Evolutionary conservation across 2,888 invertebrate genomes (phyloP).

Genomic region (Tetropium fuscum): DNA sequence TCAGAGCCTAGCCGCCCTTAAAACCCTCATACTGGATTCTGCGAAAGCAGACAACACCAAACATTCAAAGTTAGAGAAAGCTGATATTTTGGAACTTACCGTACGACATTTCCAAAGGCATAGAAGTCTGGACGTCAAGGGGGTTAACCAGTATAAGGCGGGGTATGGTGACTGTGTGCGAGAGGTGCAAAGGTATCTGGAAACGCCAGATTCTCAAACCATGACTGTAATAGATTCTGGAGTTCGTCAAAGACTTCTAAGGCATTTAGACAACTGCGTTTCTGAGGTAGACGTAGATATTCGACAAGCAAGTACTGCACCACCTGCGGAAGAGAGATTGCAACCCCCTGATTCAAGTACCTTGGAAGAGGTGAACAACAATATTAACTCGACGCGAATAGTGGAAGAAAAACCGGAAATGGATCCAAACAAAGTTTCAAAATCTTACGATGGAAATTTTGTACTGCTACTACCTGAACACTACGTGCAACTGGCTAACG

Average conservation of each 20-base stretch:
- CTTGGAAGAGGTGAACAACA: conserved; percentile 60
- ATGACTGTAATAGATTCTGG: conserved; percentile 71
- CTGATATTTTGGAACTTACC: conserved; percentile 86
- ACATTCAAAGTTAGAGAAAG: conserved; percentile 87
- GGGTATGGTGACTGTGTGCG: conserved; percentile 76
- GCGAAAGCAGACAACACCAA: conserved; percentile 77
- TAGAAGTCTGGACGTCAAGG: conserved; percentile 74
- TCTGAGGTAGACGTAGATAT: conserved; percentile 71
- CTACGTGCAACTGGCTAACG: conserved; percentile 72
- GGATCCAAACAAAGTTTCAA: conserved; percentile 60
- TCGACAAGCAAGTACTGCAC: conserved; percentile 44
- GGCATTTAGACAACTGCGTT: conserved; percentile 73
- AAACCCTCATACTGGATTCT: conserved; percentile 78
- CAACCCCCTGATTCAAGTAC: conserved; percentile 64
- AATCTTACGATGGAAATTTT: conserved; percentile 72
- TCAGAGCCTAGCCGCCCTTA: conserved; percentile 79
- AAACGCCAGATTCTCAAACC: conserved; percentile 73
- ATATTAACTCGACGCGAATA: conserved; percentile 30
- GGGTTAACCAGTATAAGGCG: conserved; percentile 74
- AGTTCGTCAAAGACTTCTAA: conserved; percentile 70
- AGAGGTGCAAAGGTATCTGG: conserved; percentile 72
- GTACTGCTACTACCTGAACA: conserved; percentile 73
- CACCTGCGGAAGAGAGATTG: conserved; percentile 46
- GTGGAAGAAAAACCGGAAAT: conserved; percentile 20
- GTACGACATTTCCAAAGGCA: conserved; percentile 84